A percentile compares a stretch with the other conserved stretches of the same genome.
phyloP scores from a whole-genome alignment of 2,797 vertebrate genomes.

The Zalophus californianus region DNA sequence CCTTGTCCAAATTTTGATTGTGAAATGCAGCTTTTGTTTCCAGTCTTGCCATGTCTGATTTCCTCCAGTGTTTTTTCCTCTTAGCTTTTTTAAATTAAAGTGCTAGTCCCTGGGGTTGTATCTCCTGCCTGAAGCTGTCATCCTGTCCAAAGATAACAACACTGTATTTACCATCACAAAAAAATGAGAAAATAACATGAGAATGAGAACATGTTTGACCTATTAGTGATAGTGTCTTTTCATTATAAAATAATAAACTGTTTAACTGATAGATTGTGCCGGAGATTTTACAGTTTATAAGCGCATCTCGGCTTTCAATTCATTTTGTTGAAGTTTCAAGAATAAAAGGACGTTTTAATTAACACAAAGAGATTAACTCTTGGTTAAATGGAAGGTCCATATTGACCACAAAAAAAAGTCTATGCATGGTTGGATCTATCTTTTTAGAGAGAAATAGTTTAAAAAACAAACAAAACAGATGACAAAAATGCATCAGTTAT shows the following conservation, averaged over 20 bases:
- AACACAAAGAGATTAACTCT: constrained; percentile 35
- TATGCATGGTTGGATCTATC: background rate
- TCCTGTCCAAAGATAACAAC: constrained; percentile 68
- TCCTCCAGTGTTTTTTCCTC: constrained; percentile 49
- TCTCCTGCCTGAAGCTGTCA: constrained; percentile 74
- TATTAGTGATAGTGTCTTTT: constrained; percentile 75
- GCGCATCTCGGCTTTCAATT: background rate
- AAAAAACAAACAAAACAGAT: background rate
- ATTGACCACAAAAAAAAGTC: background rate
- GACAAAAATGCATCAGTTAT: constrained; percentile 9
- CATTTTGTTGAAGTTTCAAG: constrained; percentile 45
- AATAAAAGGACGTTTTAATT: constrained; percentile 54
- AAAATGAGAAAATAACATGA: constrained; percentile 68
- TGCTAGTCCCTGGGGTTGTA: constrained; percentile 60
- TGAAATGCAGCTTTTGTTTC: constrained; percentile 57
- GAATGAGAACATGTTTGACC: constrained; percentile 61
- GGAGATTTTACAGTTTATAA: constrained; percentile 52
- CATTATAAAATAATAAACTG: constrained; percentile 75
- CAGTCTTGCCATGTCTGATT: constrained; percentile 25
- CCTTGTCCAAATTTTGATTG: constrained; percentile 41
- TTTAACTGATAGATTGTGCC: constrained; percentile 59
- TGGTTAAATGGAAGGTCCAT: constrained; percentile 47
- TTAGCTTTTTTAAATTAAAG: constrained; percentile 79
- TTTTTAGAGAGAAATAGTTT: constrained; percentile 14
- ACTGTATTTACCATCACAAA: constrained; percentile 72